Evolutionary conservation across 1,140 invertebrate species (phyloP).

Genomic region (Zelostemma sp.): DNA sequence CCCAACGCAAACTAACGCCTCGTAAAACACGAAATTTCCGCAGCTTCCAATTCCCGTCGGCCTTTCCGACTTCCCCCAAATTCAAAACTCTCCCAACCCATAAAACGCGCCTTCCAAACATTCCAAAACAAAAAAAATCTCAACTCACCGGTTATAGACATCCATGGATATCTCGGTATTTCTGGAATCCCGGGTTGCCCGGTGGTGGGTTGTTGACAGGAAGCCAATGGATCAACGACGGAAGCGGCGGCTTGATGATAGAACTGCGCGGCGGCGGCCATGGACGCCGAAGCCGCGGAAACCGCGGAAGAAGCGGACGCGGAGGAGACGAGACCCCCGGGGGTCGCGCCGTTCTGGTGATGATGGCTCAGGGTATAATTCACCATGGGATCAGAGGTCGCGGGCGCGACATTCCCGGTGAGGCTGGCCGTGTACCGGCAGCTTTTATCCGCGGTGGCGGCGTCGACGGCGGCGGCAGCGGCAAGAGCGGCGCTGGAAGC

Average conservation of each 20-base stretch:
- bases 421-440: constrained; percentile 81
- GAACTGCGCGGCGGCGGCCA: constrained; percentile 87
- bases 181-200: constrained; percentile 83
- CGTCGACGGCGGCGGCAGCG: constrained; percentile 75
- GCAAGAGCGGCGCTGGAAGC: constrained; percentile 72
- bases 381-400: constrained; percentile 79
- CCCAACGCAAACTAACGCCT: no score
- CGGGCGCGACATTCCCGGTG: constrained; percentile 74
- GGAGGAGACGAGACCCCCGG: constrained; percentile 72
- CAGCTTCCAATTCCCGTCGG: no score
- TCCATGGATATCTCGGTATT: constrained; percentile 95
- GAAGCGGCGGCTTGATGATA: constrained; percentile 85
- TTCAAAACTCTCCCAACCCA: constrained; percentile 2
- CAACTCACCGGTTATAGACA: constrained; percentile 94
- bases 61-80: no score
- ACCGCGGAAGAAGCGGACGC: constrained; percentile 71
- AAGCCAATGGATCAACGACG: constrained; percentile 76
- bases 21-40: no score
- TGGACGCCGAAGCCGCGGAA: constrained; percentile 80
- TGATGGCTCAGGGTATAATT: constrained; percentile 83
- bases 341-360: constrained; percentile 78
- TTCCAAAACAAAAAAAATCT: background rate
- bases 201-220: constrained; percentile 76
- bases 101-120: background rate
- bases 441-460: constrained; percentile 77